Evolutionary conservation across 2,888 invertebrate genomes (phyloP).

Genomic region (Allacma fusca): DNA sequence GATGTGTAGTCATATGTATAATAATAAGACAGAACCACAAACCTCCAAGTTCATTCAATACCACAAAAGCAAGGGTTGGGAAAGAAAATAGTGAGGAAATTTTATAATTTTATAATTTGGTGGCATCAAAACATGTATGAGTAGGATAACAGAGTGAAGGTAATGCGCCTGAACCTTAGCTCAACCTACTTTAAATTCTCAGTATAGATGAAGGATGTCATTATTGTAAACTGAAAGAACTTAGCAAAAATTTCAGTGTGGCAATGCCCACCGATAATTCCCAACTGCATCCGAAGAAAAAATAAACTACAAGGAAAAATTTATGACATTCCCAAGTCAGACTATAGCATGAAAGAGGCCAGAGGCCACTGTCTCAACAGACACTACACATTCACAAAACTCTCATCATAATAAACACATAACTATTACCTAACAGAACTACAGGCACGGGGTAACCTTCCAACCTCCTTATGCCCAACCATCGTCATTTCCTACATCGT

Average conservation of each 20-base stretch:
- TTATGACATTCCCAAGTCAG: background rate
- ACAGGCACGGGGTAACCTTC: background rate
- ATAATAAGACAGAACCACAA: no score
- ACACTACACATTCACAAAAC: background rate
- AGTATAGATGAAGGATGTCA: background rate
- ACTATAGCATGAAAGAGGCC: background rate
- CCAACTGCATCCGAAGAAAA: background rate
- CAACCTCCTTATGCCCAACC: background rate
- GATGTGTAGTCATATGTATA: no score
- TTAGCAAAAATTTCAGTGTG: background rate
- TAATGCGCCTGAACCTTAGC: no score
- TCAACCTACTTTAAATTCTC: background rate
- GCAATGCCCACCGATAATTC: background rate
- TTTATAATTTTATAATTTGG: no score
- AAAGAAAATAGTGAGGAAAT: no score
- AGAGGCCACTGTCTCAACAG: background rate
- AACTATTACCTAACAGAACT: no score
- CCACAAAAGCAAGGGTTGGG: no score
- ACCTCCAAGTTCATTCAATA: no score
- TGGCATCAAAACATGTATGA: no score
- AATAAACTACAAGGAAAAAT: background rate
- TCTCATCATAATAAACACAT: background rate
- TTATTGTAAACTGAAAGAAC: background rate
- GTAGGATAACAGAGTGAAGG: no score
- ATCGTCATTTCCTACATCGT: background rate